phyloP scores from a whole-genome alignment of 2,888 invertebrate species.

The Agrotis puta region DNA sequence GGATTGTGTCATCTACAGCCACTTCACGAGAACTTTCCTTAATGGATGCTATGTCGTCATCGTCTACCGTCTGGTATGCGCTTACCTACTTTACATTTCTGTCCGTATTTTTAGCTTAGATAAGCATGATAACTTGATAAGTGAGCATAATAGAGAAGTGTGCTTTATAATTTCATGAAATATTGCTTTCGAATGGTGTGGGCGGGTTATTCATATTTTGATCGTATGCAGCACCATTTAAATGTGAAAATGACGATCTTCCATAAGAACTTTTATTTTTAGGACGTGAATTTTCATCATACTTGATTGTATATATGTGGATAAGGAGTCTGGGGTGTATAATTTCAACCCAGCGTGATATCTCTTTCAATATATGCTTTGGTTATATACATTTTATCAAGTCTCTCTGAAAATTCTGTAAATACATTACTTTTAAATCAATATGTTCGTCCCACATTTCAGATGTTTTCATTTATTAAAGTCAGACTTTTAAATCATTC shows the following conservation, averaged over 20 bases:
- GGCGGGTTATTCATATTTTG: background rate
- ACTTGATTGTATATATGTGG: no score
- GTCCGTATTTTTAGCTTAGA: background rate
- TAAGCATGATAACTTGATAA: background rate
- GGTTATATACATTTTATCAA: background rate
- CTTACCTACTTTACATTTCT: background rate
- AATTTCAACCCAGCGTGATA: no score
- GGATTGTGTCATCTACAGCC: slow-evolving; percentile 52
- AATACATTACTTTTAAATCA: background rate
- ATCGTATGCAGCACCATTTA: no score
- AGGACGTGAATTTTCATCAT: no score
- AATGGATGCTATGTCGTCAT: slow-evolving; percentile 25
- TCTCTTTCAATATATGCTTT: no score
- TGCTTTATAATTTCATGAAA: background rate
- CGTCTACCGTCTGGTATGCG: background rate
- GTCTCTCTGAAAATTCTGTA: background rate
- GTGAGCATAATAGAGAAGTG: background rate
- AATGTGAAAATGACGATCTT: no score
- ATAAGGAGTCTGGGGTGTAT: no score
- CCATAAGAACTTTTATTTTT: no score
- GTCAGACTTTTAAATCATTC: background rate
- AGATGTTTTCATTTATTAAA: background rate
- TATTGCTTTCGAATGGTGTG: background rate
- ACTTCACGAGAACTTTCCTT: slow-evolving; percentile 32
- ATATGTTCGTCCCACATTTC: background rate